phyloP scores from a whole-genome alignment of 2,113 vertebrate species.

The Esox niger region DNA sequence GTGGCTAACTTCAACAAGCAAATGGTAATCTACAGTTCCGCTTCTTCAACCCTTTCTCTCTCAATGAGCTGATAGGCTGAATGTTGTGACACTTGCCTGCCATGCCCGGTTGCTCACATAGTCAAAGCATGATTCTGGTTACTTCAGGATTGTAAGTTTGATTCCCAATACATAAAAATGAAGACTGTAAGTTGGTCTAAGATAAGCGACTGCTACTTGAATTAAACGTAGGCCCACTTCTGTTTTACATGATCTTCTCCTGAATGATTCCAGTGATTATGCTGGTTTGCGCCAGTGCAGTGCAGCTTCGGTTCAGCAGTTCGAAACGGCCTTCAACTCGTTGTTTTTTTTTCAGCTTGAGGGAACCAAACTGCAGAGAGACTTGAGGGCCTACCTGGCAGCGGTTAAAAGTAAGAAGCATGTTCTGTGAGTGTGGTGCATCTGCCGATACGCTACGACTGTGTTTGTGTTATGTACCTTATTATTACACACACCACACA shows the following conservation, averaged over 20 bases:
- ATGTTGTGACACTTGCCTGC: constrained; percentile 2
- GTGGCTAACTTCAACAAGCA: constrained; percentile 96
- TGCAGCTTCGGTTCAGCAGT: too few relatives aligned
- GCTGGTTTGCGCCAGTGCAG: too few relatives aligned
- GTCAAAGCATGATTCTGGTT: too few relatives aligned
- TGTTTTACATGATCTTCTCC: background rate
- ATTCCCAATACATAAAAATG: too few relatives aligned
- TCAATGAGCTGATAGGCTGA: background rate
- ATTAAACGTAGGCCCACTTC: too few relatives aligned
- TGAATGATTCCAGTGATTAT: too few relatives aligned
- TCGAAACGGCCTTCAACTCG: background rate
- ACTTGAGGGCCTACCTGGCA: constrained; percentile 83
- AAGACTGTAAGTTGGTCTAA: too few relatives aligned
- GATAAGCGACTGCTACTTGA: too few relatives aligned
- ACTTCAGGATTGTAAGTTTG: too few relatives aligned
- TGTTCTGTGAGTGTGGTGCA: constrained; percentile 6
- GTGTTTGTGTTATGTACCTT: background rate
- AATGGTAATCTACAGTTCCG: constrained; percentile 81
- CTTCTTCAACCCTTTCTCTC: background rate
- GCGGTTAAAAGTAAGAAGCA: constrained; percentile 84
- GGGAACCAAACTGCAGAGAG: constrained; percentile 89
- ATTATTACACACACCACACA: too few relatives aligned
- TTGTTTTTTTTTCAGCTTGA: constrained; percentile 70
- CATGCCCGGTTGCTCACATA: background rate
- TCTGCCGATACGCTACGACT: background rate